Conservation (phyloP, 2,797 vertebrate species). For the Prionace glauca region DNA sequence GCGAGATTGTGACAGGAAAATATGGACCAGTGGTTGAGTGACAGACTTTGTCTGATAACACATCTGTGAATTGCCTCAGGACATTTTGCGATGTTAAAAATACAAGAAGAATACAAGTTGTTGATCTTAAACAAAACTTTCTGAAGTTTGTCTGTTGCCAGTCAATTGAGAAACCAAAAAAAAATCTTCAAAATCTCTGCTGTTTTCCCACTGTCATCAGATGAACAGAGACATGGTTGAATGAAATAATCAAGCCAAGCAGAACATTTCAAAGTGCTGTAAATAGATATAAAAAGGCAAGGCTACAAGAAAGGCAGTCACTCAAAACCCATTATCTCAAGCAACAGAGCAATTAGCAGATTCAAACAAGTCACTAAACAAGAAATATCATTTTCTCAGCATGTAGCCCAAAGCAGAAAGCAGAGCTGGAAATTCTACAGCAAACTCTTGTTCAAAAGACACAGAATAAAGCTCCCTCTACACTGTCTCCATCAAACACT, state of each 20-base stretch:
- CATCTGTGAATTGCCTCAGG: background rate
- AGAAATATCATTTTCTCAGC: constrained; percentile 5
- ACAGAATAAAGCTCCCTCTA: background rate
- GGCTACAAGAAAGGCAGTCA: constrained; percentile 21
- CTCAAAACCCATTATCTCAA: constrained; percentile 35
- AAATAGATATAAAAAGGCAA: constrained; percentile 33
- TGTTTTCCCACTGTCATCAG: constrained; percentile 5
- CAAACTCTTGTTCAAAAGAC: background rate
- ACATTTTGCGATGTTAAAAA: background rate
- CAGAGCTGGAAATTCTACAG: background rate
- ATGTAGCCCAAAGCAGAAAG: background rate
- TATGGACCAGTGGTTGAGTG: background rate
- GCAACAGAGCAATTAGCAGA: constrained; percentile 27
- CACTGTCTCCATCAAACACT: background rate
- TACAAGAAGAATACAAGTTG: background rate
- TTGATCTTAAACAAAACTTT: background rate
- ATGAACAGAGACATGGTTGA: background rate
- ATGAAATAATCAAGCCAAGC: constrained; percentile 21
- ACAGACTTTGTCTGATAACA: background rate
- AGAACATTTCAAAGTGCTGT: constrained; percentile 33
- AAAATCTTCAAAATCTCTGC: background rate
- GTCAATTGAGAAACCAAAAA: too few species aligned
- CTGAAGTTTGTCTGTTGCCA: background rate
- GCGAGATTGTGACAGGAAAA: background rate
- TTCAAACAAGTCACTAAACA: constrained; percentile 34